Base-by-base conservation (phyloP, 2,113 vertebrate species). In the Atractosteus spatula region DNA sequence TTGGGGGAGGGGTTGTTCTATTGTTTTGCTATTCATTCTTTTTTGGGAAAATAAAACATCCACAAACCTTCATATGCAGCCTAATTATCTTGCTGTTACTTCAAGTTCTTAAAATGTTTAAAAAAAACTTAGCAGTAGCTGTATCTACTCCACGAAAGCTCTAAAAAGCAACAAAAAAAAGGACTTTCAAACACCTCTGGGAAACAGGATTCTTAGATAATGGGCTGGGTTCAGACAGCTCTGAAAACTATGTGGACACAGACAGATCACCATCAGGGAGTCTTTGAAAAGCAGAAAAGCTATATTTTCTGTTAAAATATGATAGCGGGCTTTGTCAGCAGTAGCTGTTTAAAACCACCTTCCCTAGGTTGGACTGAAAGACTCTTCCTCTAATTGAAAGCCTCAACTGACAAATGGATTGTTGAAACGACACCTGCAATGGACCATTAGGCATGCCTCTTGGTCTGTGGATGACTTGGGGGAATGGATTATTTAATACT, bases 361-460 rank as follows among this genome's bases (percentile, higher is more conserved):
- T 62, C 65, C 61, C 66, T 42, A 17, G 66, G 55, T 56, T 8
- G 44, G 10, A 10, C 72, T 73, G 13, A 61, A 51, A 41, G 65
- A 51, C 45, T 41, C 42, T 11, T 43, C 6, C 17, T 66, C 45
- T 43, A 47, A 41, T 43, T 55, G 17, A 7, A n/a, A 83, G 79
- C 79, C 73, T 87, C 79, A 80, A 63, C 72, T 82, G 83, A 85
- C 81, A 84, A 87, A 88, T 84, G 77, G 73, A 79, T 76, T 83
- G 78, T 79, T 83, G 79, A 82, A 81, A 82, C 77, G 78, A 74
- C 81, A 85, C 82, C 81, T 80, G 76, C 76, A 82, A 85, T 82
- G 85, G 80, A 80, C 81, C 80, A 85, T 85, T 66, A 66, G 64
- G 64, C 43, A 45, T 6, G 44, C 41, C 41, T 47, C 64, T 7